Evolutionary conservation across 2,113 vertebrate species (phyloP).

Genomic region (Python bivittatus): DNA sequence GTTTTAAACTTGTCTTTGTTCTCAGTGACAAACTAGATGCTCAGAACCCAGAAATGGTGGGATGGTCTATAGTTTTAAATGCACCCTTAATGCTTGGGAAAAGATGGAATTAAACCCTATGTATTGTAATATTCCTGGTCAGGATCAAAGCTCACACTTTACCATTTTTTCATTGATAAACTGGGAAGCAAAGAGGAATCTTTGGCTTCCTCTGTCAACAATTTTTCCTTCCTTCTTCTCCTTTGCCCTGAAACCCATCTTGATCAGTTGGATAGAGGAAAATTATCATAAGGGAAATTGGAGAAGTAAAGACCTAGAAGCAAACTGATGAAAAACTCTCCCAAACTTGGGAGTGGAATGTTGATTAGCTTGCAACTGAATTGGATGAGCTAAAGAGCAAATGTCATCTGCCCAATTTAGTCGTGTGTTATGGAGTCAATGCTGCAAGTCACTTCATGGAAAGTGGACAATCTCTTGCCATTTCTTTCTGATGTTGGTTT

Average conservation of each 20-base stretch:
- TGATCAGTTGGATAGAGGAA: background rate
- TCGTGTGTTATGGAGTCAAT: background rate
- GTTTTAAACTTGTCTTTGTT: background rate
- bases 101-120: background rate
- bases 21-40: background rate
- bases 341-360: background rate
- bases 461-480: background rate
- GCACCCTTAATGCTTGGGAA: background rate
- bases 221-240: background rate
- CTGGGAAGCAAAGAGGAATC: background rate
- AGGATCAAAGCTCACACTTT: background rate
- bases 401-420: background rate
- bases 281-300: background rate
- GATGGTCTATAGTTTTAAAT: background rate
- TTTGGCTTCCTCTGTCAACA: background rate
- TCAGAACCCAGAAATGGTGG: background rate
- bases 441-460: background rate
- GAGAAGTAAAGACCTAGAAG: background rate
- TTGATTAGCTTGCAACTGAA: background rate
- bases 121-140: background rate
- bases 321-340: background rate
- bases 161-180: background rate
- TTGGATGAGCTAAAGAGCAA: background rate
- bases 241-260: background rate
- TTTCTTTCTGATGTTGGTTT: background rate